Evolutionary conservation across 2,888 invertebrate genomes (phyloP), one percentile per base, ranked within the genome.

Genomic region (Leptinotarsa haldemani): DNA sequence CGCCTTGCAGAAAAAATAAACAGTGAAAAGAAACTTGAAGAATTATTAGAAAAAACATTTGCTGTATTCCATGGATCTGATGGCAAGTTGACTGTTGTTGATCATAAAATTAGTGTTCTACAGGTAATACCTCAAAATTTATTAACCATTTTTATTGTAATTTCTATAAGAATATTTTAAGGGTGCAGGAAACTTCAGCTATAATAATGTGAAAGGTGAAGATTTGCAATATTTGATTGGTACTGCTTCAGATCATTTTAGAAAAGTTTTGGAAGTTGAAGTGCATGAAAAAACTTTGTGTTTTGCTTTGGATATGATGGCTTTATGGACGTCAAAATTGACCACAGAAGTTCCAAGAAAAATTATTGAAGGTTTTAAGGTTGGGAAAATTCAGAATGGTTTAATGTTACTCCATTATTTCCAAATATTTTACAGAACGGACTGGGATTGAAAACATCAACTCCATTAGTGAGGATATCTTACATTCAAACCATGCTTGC

Each of bases 251-350:
- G 89, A 91, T 53, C 90, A 93, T 82, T 93, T 95, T 85, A 89
- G 94, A 40, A 94, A 94, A 85, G 92, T 95, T 58, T 88, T 98
- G 58, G 95, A 95, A 83, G 90, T 91, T 66, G 98, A 98, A 90
- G 95, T 95, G 48, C 97, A 98, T 86, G 98, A 98, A 87, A 95
- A 95, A 84, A 97, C 96, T 1, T 88, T 97, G 69, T 92, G 94
- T 77, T 93, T 92, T 81, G 93, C 95, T 9, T 88, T 97, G 30
- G 93, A 95, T 82, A 93, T 94, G 91, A 90, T 97, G 87, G 90
- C 93, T 9, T 86, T 92, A 30, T 98, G 97, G 98, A 92, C 93
- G 67, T 84, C 86, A 18, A 92, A 93, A 83, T 91, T 94, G 77
- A 88, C 88, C 1, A 90, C 88, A n/a, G 90, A 91, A 76, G 88